Percentiles rank a stretch among this genome's conserved stretches.
These are phyloP conservation scores for Agrypnia vestita DNA, from an alignment of 1,140 invertebrate species.

Conservation along the genomic window DNA sequence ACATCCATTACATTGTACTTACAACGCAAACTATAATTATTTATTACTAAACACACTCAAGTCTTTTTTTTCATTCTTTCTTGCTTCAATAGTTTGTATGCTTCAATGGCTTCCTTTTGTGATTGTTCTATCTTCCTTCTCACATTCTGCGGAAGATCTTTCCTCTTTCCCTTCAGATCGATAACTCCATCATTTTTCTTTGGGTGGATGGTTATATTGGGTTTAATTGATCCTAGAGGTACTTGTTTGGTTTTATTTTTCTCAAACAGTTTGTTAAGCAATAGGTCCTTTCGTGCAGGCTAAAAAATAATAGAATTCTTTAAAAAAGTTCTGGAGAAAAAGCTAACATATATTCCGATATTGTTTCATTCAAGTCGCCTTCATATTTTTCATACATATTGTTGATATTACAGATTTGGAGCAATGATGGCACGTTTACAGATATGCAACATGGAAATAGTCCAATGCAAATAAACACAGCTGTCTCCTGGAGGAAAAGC, in stretches of 20 bases:
- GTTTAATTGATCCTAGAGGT: conserved; percentile 35
- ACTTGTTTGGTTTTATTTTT: conserved; percentile 50
- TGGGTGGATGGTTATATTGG: conserved; percentile 44
- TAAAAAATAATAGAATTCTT: conserved; percentile 60
- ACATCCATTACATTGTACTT: too few species aligned
- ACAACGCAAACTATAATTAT: too few species aligned
- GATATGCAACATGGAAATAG: too few species aligned
- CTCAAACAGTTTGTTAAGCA: conserved; percentile 72
- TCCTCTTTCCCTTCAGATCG: conserved; percentile 72
- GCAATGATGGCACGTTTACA: too few species aligned
- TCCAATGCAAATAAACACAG: too few species aligned
- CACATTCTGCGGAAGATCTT: conserved; percentile 71
- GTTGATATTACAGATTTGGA: too few species aligned
- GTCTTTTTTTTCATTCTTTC: conserved; percentile 1
- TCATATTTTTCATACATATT: too few species aligned
- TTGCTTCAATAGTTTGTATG: conserved; percentile 74
- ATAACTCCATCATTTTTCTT: conserved; percentile 62
- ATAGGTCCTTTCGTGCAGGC: conserved; percentile 74
- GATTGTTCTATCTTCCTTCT: conserved; percentile 74
- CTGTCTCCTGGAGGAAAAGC: too few species aligned
- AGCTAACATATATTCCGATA: too few species aligned
- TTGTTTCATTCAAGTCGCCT: background rate
- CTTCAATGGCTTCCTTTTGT: conserved; percentile 74
- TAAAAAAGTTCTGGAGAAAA: too few species aligned
- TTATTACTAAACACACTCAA: background rate